A percentile compares a stretch with the other conserved stretches of the same genome.
phyloP scores from a whole-genome alignment of 2,797 vertebrate genomes.

The Protosalanx chinensis region DNA sequence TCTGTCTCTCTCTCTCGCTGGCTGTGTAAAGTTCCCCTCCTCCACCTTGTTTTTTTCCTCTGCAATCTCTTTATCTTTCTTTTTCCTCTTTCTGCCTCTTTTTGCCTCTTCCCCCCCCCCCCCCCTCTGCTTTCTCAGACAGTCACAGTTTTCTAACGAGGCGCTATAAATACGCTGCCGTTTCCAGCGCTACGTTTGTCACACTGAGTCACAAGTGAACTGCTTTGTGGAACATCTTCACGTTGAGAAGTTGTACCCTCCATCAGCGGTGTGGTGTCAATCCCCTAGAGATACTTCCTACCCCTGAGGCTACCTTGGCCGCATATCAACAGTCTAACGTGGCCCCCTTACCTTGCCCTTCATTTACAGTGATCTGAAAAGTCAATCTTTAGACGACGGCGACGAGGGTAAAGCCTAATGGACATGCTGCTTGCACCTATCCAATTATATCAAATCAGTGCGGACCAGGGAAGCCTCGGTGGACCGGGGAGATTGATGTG shows the following conservation, averaged over 20 bases:
- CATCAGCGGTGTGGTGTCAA: neutral
- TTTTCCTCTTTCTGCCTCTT: neutral
- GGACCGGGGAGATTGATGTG: neutral
- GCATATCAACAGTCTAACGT: conserved; percentile 29
- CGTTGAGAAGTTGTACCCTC: conserved; percentile 9
- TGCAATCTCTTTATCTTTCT: conserved; percentile 2
- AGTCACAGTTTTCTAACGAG: conserved; percentile 56
- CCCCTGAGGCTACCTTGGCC: conserved; percentile 40
- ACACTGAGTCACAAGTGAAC: conserved; percentile 21
- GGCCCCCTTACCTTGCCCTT: neutral
- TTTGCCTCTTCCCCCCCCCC: neutral
- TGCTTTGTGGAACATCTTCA: conserved; percentile 25
- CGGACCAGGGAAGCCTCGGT: conserved; percentile 25
- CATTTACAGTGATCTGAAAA: conserved; percentile 17
- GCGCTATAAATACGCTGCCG: conserved; percentile 41
- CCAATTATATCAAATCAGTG: conserved; percentile 57
- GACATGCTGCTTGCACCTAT: conserved; percentile 49
- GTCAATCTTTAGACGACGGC: conserved; percentile 39
- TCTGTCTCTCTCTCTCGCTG: neutral
- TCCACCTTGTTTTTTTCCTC: neutral
- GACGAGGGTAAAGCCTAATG: conserved; percentile 43
- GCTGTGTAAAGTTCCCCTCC: neutral
- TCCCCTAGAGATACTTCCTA: conserved; percentile 38
- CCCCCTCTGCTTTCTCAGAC: conserved; percentile 38
- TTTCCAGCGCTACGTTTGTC: conserved; percentile 36